Evolutionary conservation across 1,140 invertebrate species (phyloP).

Genomic region (Rhagoletis zephyria): DNA sequence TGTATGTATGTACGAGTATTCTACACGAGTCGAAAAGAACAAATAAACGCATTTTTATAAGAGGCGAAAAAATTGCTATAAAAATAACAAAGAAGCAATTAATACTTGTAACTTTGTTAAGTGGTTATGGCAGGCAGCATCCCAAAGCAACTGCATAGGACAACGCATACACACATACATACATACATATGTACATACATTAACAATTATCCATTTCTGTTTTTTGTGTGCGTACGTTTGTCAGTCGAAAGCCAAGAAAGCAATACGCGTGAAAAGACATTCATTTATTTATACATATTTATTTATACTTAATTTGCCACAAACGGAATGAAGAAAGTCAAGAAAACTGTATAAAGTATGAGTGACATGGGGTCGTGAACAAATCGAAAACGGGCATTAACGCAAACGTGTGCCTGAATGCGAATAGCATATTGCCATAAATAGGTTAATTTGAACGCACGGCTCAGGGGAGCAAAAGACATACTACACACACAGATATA

Average conservation of each 20-base stretch:
- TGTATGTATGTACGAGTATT: background rate
- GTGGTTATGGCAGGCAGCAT: background rate
- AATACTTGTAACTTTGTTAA: conserved; percentile 45
- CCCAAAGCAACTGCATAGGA: background rate
- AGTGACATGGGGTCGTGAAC: conserved; percentile 29
- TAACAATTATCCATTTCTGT: conserved; percentile 24
- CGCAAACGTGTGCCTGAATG: conserved; percentile 28
- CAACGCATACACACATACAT: background rate
- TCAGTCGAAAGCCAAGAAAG: background rate
- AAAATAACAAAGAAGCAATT: conserved; percentile 38
- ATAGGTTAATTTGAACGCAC: conserved; percentile 33
- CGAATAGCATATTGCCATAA: conserved; percentile 39
- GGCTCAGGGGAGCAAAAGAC: background rate
- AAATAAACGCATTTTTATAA: background rate
- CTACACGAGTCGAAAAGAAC: background rate
- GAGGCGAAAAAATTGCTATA: background rate
- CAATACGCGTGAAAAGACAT: background rate
- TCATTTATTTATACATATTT: no score
- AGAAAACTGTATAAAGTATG: background rate
- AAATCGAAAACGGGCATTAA: conserved; percentile 35
- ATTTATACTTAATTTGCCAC: background rate
- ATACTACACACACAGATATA: no score
- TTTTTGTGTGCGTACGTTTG: background rate
- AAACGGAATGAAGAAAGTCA: background rate
- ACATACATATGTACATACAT: conserved; percentile 11